phyloP scores from a whole-genome alignment of 2,888 invertebrate species.

The Xestoiulus laeticollis region DNA sequence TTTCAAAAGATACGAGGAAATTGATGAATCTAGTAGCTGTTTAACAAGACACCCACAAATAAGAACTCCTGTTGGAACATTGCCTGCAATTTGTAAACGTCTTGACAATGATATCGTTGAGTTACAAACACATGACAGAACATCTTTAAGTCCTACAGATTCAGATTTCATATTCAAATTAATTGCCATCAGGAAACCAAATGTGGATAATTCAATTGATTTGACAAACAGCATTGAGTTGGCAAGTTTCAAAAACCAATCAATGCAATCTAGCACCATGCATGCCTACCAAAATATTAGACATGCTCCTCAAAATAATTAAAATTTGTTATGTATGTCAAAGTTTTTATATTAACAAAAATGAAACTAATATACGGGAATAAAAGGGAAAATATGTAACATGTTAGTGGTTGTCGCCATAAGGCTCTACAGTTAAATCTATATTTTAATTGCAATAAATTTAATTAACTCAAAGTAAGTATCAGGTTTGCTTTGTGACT shows the following conservation, averaged over 20 bases:
- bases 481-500: too few relatives aligned
- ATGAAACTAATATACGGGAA: too few relatives aligned
- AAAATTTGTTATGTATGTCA: neutral
- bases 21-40: neutral
- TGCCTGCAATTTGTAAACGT: neutral
- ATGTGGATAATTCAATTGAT: neutral
- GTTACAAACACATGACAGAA: neutral
- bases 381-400: too few relatives aligned
- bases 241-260: neutral
- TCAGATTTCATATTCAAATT: conserved; percentile 19
- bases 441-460: too few relatives aligned
- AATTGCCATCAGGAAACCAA: neutral
- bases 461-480: too few relatives aligned
- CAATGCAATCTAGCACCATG: neutral
- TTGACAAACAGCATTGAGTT: neutral
- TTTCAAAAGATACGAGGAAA: neutral
- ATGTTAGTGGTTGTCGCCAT: too few relatives aligned
- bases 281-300: conserved; percentile 6
- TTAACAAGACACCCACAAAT: neutral
- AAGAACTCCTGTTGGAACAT: neutral
- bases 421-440: too few relatives aligned
- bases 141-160: neutral
- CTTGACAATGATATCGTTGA: neutral
- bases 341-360: too few relatives aligned
- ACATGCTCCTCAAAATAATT: neutral